These are phyloP conservation scores for Thysanoteuthis rhombus DNA, from an alignment of 2,888 invertebrate genomes.

Conservation along the genomic window DNA sequence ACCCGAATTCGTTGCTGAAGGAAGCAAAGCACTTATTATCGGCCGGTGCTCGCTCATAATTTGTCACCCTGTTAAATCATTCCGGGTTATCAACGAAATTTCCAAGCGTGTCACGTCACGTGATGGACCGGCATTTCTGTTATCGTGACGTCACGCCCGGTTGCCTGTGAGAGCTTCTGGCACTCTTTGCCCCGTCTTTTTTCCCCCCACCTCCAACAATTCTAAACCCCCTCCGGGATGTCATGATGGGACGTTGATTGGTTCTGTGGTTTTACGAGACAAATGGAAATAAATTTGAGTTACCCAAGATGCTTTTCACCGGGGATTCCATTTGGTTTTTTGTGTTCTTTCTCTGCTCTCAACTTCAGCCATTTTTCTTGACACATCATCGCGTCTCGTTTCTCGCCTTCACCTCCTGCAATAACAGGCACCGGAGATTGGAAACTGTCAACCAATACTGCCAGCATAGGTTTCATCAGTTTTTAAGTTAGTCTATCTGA, in stretches of 20 bases:
- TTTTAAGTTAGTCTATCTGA: no score
- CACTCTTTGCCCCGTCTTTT: not conserved
- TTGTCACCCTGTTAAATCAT: conserved; percentile 12
- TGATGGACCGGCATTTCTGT: not conserved
- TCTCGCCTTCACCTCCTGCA: not conserved
- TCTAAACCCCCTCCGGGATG: not conserved
- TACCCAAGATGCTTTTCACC: not conserved
- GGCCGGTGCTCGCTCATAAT: not conserved
- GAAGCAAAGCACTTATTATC: not conserved
- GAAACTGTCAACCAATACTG: no score
- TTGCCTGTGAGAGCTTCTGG: not conserved
- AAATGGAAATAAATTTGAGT: not conserved
- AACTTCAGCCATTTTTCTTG: not conserved
- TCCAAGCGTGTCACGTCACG: not conserved
- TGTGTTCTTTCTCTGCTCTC: not conserved
- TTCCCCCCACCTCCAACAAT: not conserved
- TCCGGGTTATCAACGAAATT: not conserved
- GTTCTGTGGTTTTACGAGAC: not conserved
- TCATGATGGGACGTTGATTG: not conserved
- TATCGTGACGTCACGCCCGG: not conserved
- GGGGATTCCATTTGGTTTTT: not conserved
- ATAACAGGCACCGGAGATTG: no score
- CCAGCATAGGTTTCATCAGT: no score
- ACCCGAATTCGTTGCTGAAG: not conserved
- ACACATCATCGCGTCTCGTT: not conserved